Base-by-base conservation (phyloP, 1,140 invertebrate species). In the Bombus waltoni region DNA sequence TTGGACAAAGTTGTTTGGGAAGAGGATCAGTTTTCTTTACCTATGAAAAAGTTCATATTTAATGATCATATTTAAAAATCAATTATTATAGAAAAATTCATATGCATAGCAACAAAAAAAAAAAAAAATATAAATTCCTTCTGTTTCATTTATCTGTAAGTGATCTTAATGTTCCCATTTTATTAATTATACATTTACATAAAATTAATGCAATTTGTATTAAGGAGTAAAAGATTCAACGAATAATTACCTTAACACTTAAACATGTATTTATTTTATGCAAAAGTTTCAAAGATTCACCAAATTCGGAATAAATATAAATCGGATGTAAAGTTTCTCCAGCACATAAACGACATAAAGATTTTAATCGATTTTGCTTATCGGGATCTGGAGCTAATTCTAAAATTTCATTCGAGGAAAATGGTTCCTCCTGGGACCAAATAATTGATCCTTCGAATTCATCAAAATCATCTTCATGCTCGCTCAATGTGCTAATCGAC, bases 261-360 rank as follows among this genome's bases (percentile, higher is more conserved):
- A 92, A 57, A 35, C 88, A 92, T 25, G 86, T 92, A 38, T 92
- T 93, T 73, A 93, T 92, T 89, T 93, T 92, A 53, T 92, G 77
- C 8, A 89, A 89, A 18, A 93, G 79, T 72, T 87, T 87, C 81
- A 92, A 86, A 15, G 92, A 93, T 74, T 92, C 89, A 40, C 92
- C 91, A 10, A 91, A 86, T 62, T 93, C 91, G 5, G 92, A 93
- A 65, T 92, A 93, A 47, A 92, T 90, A 38, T 90, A 91, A 72
- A 91, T 71, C 18, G 91, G 92, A 75, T 92, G 88, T 65, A 76
- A 47, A 13, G 92, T 86, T 76, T 86, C 85, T 28, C 90, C 92
- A 40, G 92, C 91, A 65, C 92, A 93, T 38, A 93, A 86, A 71
- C 92, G 86, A 53, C 91, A 92, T 11, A 92, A 73, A 38, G 81